Conservation (phyloP, 2,888 invertebrate species). For the Polydrusus tereticollis region DNA sequence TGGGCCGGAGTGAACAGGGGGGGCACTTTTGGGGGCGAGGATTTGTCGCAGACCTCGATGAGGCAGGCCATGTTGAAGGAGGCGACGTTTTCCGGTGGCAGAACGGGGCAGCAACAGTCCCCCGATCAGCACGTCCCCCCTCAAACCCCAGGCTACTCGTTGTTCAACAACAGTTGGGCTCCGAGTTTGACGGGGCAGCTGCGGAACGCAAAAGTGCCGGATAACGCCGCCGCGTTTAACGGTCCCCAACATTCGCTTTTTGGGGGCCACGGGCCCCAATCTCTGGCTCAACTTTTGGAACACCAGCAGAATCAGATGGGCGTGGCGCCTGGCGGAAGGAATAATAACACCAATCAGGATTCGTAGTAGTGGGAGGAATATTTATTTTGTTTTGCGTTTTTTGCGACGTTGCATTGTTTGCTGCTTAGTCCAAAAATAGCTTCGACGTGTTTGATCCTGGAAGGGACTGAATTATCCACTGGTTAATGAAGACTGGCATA, state of each 20-base stretch:
- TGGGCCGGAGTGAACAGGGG: conserved; percentile 26
- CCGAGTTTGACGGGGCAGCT: conserved; percentile 63
- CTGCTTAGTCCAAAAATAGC: background rate
- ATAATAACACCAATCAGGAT: background rate
- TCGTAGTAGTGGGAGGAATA: background rate
- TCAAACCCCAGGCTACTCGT: conserved; percentile 60
- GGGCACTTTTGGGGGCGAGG: conserved; percentile 17
- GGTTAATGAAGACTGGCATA: too few relatives aligned
- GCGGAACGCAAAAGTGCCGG: conserved; percentile 50
- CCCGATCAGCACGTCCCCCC: background rate
- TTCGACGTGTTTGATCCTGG: too few relatives aligned
- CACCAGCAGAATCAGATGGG: conserved; percentile 74
- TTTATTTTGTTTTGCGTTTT: background rate
- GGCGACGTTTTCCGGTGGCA: conserved; percentile 47
- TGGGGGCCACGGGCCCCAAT: conserved; percentile 83
- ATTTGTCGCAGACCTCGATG: conserved; percentile 53
- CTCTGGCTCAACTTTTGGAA: conserved; percentile 83
- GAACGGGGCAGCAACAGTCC: conserved; percentile 20
- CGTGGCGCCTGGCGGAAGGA: background rate
- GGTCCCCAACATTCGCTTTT: conserved; percentile 73
- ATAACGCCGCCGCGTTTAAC: conserved; percentile 32
- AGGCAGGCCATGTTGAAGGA: conserved; percentile 66
- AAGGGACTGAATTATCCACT: too few relatives aligned
- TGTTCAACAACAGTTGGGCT: conserved; percentile 66
- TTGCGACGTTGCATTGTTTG: background rate